Evolutionary conservation across 2,888 invertebrate genomes (phyloP).

Genomic region (Nowickia ferox): DNA sequence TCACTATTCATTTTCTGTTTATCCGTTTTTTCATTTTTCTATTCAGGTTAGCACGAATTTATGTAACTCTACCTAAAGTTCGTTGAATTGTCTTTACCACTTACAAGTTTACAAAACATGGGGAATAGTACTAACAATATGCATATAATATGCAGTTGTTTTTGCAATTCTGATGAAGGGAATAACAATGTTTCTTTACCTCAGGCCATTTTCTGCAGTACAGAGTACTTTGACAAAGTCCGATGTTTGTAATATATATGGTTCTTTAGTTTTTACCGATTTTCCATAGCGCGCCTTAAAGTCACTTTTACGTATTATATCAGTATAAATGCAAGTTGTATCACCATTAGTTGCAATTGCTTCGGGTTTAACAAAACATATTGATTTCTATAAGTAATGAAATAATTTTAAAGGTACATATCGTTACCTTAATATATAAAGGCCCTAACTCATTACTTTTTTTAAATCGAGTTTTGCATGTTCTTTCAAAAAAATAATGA

Average conservation of each 20-base stretch:
- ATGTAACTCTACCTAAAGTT: no score
- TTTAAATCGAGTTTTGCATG: no score
- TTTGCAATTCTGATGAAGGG: not conserved
- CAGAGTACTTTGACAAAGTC: constrained; percentile 90
- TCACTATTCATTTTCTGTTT: no score
- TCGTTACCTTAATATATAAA: no score
- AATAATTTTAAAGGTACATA: constrained; percentile 4
- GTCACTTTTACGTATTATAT: constrained; percentile 89
- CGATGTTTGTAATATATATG: constrained; percentile 86
- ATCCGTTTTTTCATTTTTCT: no score
- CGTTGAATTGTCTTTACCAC: no score
- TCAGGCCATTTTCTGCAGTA: constrained; percentile 79
- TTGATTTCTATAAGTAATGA: constrained; percentile 78
- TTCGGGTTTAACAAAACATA: constrained; percentile 81
- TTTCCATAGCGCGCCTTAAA: constrained; percentile 85
- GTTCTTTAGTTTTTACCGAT: constrained; percentile 84
- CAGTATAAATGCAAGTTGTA: constrained; percentile 86
- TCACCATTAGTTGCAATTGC: constrained; percentile 79
- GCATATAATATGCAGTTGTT: no score
- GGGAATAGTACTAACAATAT: no score
- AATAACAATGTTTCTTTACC: constrained; percentile 71
- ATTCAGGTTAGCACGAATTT: no score
- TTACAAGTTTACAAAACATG: no score
- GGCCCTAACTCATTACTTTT: no score
- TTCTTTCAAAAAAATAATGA: no score